Evolutionary conservation across 2,113 vertebrate species (phyloP), one percentile per base, ranked within the genome.

Genomic region (Pomatostomus ruficeps): DNA sequence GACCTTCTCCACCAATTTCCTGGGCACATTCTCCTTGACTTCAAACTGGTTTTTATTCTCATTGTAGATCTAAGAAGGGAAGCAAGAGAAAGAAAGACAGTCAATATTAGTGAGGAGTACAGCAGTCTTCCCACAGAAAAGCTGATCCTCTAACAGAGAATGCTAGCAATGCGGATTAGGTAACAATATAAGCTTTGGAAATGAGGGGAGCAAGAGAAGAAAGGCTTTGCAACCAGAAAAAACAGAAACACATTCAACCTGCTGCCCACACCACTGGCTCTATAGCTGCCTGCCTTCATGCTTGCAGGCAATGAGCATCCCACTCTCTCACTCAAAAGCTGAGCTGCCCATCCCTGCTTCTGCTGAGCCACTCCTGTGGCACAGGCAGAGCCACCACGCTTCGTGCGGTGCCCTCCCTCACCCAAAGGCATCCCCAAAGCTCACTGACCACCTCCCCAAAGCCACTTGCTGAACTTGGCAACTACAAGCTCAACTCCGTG

Each of bases 41-140:
- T 99, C 99, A 95, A 99, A 99, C 91, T 99, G 98, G 97, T 99
- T 99, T 96, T 97, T 98, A 93, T 99, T 99, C 90, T 99, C 99
- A 84, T 97, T 98, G 92, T 99, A 99, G 97, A 99, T 99, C 99
- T 99, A 98, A 81, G 92, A 94, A 96, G 85, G 87, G 57, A 96
- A 97, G 95, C 35, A 95, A 89, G 86, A 95, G 40, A 51, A 94
- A 77, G 46, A 61, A 72, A 90, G 95, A 31, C 13, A 40, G 45
- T 71, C 80, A 91, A 33, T 66, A 71, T 33, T 42, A 58, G 25
- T 57, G 62, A 71, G 43, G 72, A 63, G 28, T 67, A 71, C 46
- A 86, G 85, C 59, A 49, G 38, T 6, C 55, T 36, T 67, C 26
- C 49, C 36, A 7, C 36, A 54, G 29, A 61, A 66, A 75, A 76